Evolutionary conservation across 2,797 vertebrate genomes (phyloP), one percentile per base, ranked within the genome.

Genomic region (Hippopotamyrus pictus): DNA sequence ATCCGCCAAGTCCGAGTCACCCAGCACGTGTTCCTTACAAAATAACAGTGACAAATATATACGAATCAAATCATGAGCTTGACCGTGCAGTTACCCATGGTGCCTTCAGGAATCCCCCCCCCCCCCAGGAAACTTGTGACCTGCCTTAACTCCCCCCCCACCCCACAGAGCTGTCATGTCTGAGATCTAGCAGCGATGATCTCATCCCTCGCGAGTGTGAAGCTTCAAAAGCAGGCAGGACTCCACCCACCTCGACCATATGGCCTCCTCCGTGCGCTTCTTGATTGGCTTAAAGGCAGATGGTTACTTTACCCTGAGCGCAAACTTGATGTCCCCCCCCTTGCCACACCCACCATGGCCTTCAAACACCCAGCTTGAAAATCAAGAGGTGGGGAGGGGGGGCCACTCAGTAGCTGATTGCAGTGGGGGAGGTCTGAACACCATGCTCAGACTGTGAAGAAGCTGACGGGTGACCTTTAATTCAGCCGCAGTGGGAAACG

Each of bases 401-500:
- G n/a, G n/a, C 4, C n/a, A 9, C 12, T 79, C 44, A 57, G 37
- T 50, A 17, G 54, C 53, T 62, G 88, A 9, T 84, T 59, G 44
- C 37, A 37, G 88, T n/a, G 41, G 22, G 59, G 54, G 79, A 25
- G 19, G n/a, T 82, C 29, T 57, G 29, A 83, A 82, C 76, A 89
- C 48, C 8, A 89, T 88, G 62, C 8, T 84, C 89, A 37, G 65
- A 29, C 85, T 25, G 44, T 57, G 29, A 83, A 9, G 7, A 79
- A 17, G 89, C 89, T 92, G 69, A 91, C 37, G 25, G 11, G 3
- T 88, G 89, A 87, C 57, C 87, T 84, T 89, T 89, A 89, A 89
- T 65, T 65, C 29, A 82, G 90, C 90, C 33, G 79, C 90, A 57
- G 87, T 82, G 19, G 87, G 59, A 83, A 86, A 92, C 79, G 82